Conservation (phyloP, 1,140 invertebrate species). For the Drosophila bifasciata region DNA sequence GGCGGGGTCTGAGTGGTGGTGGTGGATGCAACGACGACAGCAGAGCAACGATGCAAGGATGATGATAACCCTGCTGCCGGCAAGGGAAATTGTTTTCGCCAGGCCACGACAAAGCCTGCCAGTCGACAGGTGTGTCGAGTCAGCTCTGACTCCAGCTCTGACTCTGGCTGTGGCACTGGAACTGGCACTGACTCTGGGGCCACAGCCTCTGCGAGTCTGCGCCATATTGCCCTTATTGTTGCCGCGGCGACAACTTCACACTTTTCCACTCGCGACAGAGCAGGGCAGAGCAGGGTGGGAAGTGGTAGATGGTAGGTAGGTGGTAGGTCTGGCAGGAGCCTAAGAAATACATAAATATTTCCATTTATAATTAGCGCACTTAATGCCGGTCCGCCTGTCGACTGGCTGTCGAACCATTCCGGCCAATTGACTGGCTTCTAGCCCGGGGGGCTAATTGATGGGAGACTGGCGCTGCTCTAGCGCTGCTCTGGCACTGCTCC, state of each 20-base stretch:
- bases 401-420: constrained; percentile 19
- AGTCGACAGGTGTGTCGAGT: constrained; percentile 33
- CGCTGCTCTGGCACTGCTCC: not conserved
- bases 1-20: no score
- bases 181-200: constrained; percentile 2
- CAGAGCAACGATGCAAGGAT: no score
- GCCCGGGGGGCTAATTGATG: constrained; percentile 41
- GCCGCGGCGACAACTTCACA: constrained; percentile 61
- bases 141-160: constrained; percentile 11
- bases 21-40: not conserved
- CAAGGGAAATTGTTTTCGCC: constrained; percentile 20
- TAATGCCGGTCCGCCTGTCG: constrained; percentile 36
- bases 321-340: constrained; percentile 5
- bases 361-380: constrained; percentile 64
- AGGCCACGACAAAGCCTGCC: constrained; percentile 27
- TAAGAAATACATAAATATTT: constrained; percentile 62
- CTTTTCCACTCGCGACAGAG: constrained; percentile 14
- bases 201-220: constrained; percentile 23
- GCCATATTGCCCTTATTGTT: constrained; percentile 72
- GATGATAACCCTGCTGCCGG: not conserved
- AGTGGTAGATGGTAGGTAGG: no score
- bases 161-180: no score
- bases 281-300: constrained; percentile 3
- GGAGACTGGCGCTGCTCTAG: not conserved
- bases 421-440: constrained; percentile 34